A percentile compares a stretch with the other conserved stretches of the same genome.
phyloP scores from a whole-genome alignment of 2,797 vertebrate genomes.

The Hydrophis major region DNA sequence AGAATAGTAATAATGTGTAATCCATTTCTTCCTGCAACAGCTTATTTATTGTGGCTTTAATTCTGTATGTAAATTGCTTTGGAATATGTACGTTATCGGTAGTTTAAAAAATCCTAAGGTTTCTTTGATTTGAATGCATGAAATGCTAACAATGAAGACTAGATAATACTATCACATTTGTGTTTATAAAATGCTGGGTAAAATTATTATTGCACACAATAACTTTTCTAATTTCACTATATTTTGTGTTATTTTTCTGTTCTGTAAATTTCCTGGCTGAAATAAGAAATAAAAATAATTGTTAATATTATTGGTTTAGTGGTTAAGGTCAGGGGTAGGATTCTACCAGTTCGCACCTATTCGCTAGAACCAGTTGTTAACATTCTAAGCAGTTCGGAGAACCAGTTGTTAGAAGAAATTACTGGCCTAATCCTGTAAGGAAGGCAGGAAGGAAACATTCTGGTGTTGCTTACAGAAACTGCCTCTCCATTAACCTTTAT shows the following conservation, averaged over 20 bases:
- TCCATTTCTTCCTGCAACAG: neutral
- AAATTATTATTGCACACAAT: conserved; percentile 31
- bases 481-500: too few species aligned
- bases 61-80: neutral
- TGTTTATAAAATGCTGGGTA: conserved; percentile 38
- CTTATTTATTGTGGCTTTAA: neutral
- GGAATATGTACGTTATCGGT: conserved; percentile 17
- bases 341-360: too few species aligned
- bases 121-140: neutral
- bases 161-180: neutral
- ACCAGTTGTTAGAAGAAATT: too few species aligned
- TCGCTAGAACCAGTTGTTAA: too few species aligned
- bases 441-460: too few species aligned
- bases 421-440: too few species aligned
- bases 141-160: neutral
- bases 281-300: conserved; percentile 17
- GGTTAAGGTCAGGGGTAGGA: neutral
- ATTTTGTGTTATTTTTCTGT: conserved; percentile 14
- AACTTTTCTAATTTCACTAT: neutral
- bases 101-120: neutral
- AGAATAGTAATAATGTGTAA: neutral
- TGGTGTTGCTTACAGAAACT: too few species aligned
- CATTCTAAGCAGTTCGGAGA: too few species aligned
- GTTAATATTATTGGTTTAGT: neutral
- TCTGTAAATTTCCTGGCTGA: neutral